These are phyloP conservation scores for Philereme vetulata DNA, from an alignment of 2,888 invertebrate genomes.

Conservation along the genomic window DNA sequence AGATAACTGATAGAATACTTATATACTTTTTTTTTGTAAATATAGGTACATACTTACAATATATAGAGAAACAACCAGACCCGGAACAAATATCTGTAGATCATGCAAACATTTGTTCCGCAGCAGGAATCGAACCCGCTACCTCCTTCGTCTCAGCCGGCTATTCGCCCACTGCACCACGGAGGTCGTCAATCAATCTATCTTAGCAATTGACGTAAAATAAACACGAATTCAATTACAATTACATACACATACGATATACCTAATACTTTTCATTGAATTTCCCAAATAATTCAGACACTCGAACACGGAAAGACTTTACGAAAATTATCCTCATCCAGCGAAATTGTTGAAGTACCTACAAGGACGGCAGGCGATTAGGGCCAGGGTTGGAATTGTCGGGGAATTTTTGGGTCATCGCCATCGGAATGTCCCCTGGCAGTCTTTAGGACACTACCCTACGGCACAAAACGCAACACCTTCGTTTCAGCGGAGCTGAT, in stretches of 20 bases:
- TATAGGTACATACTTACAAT: no score
- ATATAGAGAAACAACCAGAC: no score
- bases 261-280: background rate
- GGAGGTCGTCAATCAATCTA: no score
- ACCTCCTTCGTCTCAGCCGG: no score
- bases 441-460: conserved; percentile 36
- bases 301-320: conserved; percentile 7
- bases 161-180: no score
- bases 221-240: background rate
- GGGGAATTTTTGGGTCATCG: conserved; percentile 33
- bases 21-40: no score
- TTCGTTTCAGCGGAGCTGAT: conserved; percentile 6
- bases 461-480: conserved; percentile 15
- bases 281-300: background rate
- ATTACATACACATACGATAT: background rate
- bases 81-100: no score
- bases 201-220: no score
- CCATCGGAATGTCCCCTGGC: conserved; percentile 34
- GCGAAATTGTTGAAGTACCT: conserved; percentile 34
- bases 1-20: no score
- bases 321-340: conserved; percentile 31
- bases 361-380: conserved; percentile 37
- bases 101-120: no score
- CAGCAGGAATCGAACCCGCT: no score
- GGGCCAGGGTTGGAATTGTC: conserved; percentile 35